Conservation (phyloP, 2,888 invertebrate species). For the Diabrotica balteata region DNA sequence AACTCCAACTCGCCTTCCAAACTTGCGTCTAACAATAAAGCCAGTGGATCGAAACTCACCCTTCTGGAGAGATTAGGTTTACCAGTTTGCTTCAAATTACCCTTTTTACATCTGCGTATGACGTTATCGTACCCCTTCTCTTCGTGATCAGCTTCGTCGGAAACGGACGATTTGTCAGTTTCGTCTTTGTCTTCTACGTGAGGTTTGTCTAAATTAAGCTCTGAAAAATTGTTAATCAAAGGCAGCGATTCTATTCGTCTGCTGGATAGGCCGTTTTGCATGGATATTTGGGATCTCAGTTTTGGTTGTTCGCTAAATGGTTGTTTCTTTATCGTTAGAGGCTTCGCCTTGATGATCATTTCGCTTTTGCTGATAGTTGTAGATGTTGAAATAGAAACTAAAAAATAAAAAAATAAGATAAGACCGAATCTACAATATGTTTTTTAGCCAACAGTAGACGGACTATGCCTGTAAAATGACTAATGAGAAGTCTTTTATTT, state of each 20-base stretch:
- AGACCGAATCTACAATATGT: no score
- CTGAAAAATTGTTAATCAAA: constrained; percentile 81
- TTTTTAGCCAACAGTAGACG: no score
- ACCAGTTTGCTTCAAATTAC: constrained; percentile 78
- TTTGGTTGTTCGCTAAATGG: constrained; percentile 83
- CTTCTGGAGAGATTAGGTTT: constrained; percentile 75
- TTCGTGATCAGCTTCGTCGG: constrained; percentile 47
- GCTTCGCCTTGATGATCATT: constrained; percentile 78
- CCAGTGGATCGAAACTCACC: constrained; percentile 97
- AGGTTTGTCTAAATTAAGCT: constrained; percentile 65
- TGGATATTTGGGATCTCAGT: constrained; percentile 65
- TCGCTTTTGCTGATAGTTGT: constrained; percentile 44
- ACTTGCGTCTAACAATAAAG: constrained; percentile 94
- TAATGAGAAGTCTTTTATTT: no score
- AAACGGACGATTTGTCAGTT: constrained; percentile 45
- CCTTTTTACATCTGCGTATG: constrained; percentile 78
- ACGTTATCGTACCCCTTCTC: constrained; percentile 60
- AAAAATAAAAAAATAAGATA: constrained; percentile 16
- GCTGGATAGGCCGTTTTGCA: constrained; percentile 67
- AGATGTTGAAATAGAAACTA: constrained; percentile 37
- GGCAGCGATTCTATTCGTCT: constrained; percentile 77
- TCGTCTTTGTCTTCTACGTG: constrained; percentile 42
- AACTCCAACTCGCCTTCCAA: constrained; percentile 97
- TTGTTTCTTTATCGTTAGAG: constrained; percentile 83
- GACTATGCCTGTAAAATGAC: no score